A percentile compares a stretch with the other conserved stretches of the same genome.
phyloP scores from a whole-genome alignment of 1,140 invertebrate genomes.

The Brachionus calyciflorus region DNA sequence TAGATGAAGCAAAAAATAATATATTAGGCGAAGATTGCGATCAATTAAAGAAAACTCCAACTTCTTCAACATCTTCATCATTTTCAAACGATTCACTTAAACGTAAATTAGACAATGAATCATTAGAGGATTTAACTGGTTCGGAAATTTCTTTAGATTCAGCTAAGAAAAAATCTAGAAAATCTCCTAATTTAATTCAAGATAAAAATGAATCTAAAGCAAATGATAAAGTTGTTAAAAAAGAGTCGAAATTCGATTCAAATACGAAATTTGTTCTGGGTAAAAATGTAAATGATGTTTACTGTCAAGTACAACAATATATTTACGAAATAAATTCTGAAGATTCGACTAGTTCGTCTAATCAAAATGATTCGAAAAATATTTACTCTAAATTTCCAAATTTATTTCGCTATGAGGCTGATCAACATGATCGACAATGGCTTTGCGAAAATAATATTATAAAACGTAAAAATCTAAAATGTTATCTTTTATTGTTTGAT shows the following conservation, averaged over 20 bases:
- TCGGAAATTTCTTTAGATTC: background rate
- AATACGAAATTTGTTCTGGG: slow-evolving; percentile 35
- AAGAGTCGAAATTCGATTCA: background rate
- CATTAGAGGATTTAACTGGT: background rate
- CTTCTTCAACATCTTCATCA: background rate
- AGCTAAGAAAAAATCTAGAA: background rate
- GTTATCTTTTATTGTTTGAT: slow-evolving; percentile 27
- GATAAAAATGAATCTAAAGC: too few species aligned
- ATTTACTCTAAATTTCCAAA: slow-evolving; percentile 32
- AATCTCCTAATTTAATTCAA: background rate
- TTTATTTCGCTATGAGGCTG: slow-evolving; percentile 39
- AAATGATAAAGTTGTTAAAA: background rate
- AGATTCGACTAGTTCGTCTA: slow-evolving; percentile 6
- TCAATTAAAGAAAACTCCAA: background rate
- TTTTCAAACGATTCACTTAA: background rate
- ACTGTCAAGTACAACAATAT: background rate
- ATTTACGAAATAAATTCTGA: slow-evolving; percentile 20
- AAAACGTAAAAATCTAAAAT: slow-evolving; percentile 44
- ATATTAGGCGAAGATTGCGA: background rate
- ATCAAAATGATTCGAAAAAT: slow-evolving; percentile 25
- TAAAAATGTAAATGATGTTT: slow-evolving; percentile 27
- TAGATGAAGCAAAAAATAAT: background rate
- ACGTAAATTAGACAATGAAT: background rate
- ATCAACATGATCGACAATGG: slow-evolving; percentile 31
- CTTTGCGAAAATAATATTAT: slow-evolving; percentile 19